Evolutionary conservation across 2,113 vertebrate genomes (phyloP), one percentile per base, ranked within the genome.

Genomic region (Etheostoma spectabile): DNA sequence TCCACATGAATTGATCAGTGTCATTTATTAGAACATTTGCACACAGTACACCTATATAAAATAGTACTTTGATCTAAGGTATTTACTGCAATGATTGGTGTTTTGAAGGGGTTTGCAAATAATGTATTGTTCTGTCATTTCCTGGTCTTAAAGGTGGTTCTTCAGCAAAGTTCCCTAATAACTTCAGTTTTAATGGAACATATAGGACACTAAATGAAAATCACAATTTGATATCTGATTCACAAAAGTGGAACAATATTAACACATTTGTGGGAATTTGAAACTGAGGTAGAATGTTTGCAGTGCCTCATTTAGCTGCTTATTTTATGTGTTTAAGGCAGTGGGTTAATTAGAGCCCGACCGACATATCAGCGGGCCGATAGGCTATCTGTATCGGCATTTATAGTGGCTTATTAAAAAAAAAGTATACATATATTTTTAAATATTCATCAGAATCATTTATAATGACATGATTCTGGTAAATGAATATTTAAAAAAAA

Each of bases 1-100:
- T 71, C 53, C 52, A 84, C 57, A 71, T 55, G 24, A 69, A 69
- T 21, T 68, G 6, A 79, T 67, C 24, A 35, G 35, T 70, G 67
- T 56, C 51, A 71, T 83, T 35, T 51, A 71, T 56, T 21, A 38
- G 57, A 86, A 77, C 67, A 72, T 86, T 75, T 84, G 89, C 86
- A 91, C 30, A 66, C 52, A 65, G 59, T 68, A 49, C 57, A 42
- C 7, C 35, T 45, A 67, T 55, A 65, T 67, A 13, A 12, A 24
- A 38, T 66, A 60, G 52, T 60, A 22, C 24, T 65, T 73, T 5
- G 7, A 65, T 71, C 4, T 3, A 55, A 22, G 59, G 63, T 45
- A 59, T 82, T 82, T 53, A 76, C 46, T 71, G 45, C 30, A 6
- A n/a, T 56, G 35, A 78, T 38, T 22, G 16, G n/a, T 38, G 24